Evolutionary conservation across 35 echinoderm and acorn worm species (phyloP).

Genomic region (Apostichopus japonicus): DNA sequence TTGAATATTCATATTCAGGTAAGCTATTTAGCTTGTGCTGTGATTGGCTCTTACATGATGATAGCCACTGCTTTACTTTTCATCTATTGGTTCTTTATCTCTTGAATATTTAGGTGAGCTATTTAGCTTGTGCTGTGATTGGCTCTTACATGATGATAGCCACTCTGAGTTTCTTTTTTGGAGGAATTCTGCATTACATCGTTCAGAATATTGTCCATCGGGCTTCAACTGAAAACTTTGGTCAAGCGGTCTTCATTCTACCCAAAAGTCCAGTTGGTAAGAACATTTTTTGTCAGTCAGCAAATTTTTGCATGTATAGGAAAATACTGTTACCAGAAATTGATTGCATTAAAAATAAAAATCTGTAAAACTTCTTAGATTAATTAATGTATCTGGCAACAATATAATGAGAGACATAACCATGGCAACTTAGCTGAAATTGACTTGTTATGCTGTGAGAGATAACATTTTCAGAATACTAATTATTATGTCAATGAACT

Average conservation of each 20-base stretch:
- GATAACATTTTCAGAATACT: too few relatives aligned
- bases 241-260: conserved; percentile 53
- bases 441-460: too few relatives aligned
- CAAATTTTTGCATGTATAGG: neutral
- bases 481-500: too few relatives aligned
- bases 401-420: too few relatives aligned
- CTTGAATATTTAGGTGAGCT: conserved; percentile 50
- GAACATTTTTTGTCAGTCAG: neutral
- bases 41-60: conserved; percentile 78
- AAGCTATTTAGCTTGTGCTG: conserved; percentile 61
- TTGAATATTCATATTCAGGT: conserved; percentile 54
- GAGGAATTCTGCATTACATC: conserved; percentile 75
- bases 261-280: conserved; percentile 67
- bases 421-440: too few relatives aligned
- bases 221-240: conserved; percentile 56
- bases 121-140: conserved; percentile 65
- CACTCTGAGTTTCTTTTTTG: conserved; percentile 71
- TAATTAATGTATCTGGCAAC: too few relatives aligned
- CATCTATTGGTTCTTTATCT: neutral
- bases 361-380: neutral
- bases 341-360: neutral
- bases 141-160: conserved; percentile 75
- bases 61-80: conserved; percentile 1
- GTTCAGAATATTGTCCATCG: conserved; percentile 70
- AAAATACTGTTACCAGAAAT: neutral